Percentiles rank a stretch among this genome's conserved stretches.
Conservation (phyloP, 2,888 invertebrate species). For the Eristalis tenax region DNA sequence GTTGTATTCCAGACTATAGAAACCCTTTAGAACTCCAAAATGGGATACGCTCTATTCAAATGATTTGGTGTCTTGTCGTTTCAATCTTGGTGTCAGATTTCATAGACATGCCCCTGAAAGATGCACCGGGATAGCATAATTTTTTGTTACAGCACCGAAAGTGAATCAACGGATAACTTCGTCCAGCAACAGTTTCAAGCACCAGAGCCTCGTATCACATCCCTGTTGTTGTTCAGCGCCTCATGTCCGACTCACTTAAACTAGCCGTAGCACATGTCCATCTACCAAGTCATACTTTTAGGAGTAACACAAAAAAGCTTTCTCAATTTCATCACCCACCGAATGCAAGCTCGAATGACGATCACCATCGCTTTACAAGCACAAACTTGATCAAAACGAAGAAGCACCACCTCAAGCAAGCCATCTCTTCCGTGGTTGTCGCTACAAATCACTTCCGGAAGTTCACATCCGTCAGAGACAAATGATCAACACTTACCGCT, state of each 20-base stretch:
- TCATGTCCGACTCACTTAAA: not conserved
- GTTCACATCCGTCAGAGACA: constrained; percentile 32
- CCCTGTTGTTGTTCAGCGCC: not conserved
- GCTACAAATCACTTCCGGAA: constrained; percentile 12
- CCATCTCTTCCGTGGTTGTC: not conserved
- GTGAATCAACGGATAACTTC: too few relatives aligned
- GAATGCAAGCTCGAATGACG: not conserved
- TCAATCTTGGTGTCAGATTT: too few relatives aligned
- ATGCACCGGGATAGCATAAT: too few relatives aligned
- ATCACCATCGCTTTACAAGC: not conserved
- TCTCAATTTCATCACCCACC: not conserved
- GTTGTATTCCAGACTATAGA: too few relatives aligned
- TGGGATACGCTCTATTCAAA: too few relatives aligned
- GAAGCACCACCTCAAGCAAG: not conserved
- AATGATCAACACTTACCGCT: constrained; percentile 21
- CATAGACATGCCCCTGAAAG: too few relatives aligned
- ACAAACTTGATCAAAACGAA: not conserved
- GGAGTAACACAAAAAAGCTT: not conserved
- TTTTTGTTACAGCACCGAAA: too few relatives aligned
- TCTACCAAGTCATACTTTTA: not conserved
- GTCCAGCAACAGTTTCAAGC: too few relatives aligned
- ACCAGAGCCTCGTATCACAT: not conserved
- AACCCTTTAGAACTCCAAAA: too few relatives aligned
- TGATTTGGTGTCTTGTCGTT: too few relatives aligned
- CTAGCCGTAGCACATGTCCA: not conserved